phyloP scores from a whole-genome alignment of 2,113 vertebrate genomes.

The Caracal caracal region DNA sequence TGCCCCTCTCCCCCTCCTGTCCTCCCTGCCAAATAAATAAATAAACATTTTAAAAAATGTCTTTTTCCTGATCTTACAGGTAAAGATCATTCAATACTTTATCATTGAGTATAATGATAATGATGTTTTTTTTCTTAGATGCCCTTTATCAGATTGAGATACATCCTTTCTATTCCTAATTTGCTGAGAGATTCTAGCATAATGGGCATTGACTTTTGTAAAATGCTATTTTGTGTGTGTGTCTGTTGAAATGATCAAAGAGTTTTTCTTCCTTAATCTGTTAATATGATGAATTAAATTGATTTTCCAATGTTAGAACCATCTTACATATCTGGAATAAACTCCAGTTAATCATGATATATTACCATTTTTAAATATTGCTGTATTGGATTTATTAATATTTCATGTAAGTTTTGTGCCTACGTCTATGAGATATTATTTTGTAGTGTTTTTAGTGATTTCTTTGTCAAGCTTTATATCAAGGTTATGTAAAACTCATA shows the following conservation, averaged over 20 bases:
- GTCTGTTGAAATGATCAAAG: not conserved
- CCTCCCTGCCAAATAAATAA: no score
- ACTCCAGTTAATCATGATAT: not conserved
- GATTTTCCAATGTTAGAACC: not conserved
- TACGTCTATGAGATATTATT: not conserved
- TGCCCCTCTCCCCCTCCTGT: no score
- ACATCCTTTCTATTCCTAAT: not conserved
- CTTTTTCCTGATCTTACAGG: not conserved
- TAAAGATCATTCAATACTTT: not conserved
- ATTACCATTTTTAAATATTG: constrained; percentile 1
- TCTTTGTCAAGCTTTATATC: constrained; percentile 34
- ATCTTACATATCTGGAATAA: constrained; percentile 3
- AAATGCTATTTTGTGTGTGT: not conserved
- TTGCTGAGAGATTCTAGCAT: not conserved
- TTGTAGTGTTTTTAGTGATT: not conserved
- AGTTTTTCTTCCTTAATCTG: not conserved
- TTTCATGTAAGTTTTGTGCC: not conserved
- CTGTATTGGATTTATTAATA: not conserved
- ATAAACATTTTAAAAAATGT: not conserved
- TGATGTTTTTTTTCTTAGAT: not conserved
- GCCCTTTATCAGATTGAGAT: not conserved
- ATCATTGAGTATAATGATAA: not conserved
- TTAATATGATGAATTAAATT: constrained; percentile 17
- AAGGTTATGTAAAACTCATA: not conserved
- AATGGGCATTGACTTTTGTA: not conserved